These are phyloP conservation scores for Tychaedon coryphoeus DNA, from an alignment of 2,113 vertebrate species.

Conservation along the genomic window DNA sequence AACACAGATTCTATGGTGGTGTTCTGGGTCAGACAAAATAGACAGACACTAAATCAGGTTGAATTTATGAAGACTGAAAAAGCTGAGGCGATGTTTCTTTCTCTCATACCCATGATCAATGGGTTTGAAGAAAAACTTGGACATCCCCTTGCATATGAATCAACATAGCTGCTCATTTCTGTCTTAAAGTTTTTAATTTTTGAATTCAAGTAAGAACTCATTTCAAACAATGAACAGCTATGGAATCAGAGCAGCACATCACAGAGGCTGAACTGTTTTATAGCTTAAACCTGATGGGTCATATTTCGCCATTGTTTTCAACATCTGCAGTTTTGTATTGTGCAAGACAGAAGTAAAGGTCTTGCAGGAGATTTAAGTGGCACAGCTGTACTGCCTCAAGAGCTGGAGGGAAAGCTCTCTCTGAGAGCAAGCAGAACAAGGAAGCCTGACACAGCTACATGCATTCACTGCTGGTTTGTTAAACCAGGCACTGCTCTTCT, in stretches of 20 bases:
- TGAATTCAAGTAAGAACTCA: not conserved
- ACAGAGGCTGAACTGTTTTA: not conserved
- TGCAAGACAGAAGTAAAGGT: not conserved
- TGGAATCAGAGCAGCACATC: not conserved
- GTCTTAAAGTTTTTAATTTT: not conserved
- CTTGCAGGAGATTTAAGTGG: constrained; percentile 16
- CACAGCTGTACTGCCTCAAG: constrained; percentile 7
- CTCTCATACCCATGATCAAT: not conserved
- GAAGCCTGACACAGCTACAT: not conserved
- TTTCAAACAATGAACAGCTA: not conserved
- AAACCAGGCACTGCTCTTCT: not conserved
- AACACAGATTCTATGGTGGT: not conserved
- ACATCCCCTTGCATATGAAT: not conserved
- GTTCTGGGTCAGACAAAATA: not conserved
- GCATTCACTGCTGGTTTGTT: rapidly evolving
- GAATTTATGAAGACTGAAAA: not conserved
- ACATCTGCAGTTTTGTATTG: not conserved
- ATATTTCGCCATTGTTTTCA: not conserved
- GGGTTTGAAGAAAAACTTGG: not conserved
- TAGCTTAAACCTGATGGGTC: not conserved
- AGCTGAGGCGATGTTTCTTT: not conserved
- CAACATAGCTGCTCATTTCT: not conserved
- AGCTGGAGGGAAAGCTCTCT: not conserved
- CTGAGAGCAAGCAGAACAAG: rapidly evolving
- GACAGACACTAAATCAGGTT: not conserved